Evolutionary conservation across 2,797 vertebrate genomes (phyloP).

Genomic region (Danio kyathit): DNA sequence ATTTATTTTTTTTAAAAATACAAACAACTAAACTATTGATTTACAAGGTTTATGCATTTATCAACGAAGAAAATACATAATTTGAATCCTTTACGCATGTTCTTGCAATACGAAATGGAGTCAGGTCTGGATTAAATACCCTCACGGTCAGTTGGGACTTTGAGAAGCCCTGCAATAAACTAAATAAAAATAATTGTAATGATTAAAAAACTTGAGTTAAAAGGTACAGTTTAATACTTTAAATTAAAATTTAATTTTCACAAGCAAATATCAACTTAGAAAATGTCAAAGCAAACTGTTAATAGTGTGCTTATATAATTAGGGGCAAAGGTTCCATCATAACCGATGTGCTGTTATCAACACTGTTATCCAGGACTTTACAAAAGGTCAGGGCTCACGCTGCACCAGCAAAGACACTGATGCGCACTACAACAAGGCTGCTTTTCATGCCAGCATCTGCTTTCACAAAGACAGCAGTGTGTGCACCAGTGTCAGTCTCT

Average conservation of each 20-base stretch:
- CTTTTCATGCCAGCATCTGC: slow-evolving; percentile 5
- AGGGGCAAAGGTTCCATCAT: not conserved
- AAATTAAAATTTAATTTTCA: not conserved
- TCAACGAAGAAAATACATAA: too few species aligned
- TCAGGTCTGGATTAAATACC: too few species aligned
- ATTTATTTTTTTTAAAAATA: too few species aligned
- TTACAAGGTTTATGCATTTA: too few species aligned
- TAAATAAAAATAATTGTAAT: too few species aligned
- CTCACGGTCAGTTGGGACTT: too few species aligned
- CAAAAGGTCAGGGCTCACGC: slow-evolving; percentile 43
- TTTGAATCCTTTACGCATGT: too few species aligned
- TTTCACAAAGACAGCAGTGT: slow-evolving; percentile 44
- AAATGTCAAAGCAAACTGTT: not conserved
- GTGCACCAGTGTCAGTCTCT: slow-evolving; percentile 50
- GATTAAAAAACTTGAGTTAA: not conserved
- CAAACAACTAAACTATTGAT: too few species aligned
- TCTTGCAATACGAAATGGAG: too few species aligned
- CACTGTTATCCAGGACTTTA: slow-evolving; percentile 25
- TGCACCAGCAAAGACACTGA: slow-evolving; percentile 36
- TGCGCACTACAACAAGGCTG: slow-evolving; percentile 37
- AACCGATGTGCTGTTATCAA: slow-evolving; percentile 21
- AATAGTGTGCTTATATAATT: not conserved
- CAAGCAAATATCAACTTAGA: not conserved
- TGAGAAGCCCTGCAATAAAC: too few species aligned
- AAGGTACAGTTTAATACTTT: not conserved